Conservation (phyloP, 1,140 invertebrate genomes). For the Goniozus legneri region DNA sequence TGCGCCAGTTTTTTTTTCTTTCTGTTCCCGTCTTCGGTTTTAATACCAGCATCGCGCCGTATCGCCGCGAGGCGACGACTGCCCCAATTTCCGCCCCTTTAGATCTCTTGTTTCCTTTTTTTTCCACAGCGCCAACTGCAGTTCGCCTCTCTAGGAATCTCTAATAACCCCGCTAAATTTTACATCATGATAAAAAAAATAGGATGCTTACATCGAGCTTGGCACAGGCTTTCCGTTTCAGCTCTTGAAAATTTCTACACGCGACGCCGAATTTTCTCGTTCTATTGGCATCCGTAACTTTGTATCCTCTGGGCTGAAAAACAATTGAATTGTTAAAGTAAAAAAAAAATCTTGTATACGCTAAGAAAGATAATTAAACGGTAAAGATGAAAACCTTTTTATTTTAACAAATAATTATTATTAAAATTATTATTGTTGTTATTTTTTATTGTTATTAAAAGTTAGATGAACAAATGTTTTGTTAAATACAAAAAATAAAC, state of each 20-base stretch:
- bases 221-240: constrained; percentile 62
- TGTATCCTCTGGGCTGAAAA: constrained; percentile 63
- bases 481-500: no score
- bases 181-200: constrained; percentile 1
- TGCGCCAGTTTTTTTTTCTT: no score
- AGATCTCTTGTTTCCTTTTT: no score
- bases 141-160: not conserved
- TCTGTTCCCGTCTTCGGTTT: no score
- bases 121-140: no score
- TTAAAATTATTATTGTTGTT: no score
- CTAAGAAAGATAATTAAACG: not conserved
- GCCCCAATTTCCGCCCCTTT: constrained; percentile 14
- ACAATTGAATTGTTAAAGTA: not conserved
- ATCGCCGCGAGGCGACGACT: no score
- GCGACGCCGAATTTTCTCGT: constrained; percentile 67
- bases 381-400: no score
- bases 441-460: no score
- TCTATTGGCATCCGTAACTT: constrained; percentile 65
- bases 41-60: no score
- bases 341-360: not conserved
- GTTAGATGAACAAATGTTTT: no score
- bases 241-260: constrained; percentile 60
- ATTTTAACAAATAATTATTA: no score
- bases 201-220: constrained; percentile 71
- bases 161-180: not conserved